Percentiles rank a stretch among this genome's conserved stretches.
phyloP scores from a whole-genome alignment of 2,113 vertebrate genomes.

The Oenanthe oenanthe region DNA sequence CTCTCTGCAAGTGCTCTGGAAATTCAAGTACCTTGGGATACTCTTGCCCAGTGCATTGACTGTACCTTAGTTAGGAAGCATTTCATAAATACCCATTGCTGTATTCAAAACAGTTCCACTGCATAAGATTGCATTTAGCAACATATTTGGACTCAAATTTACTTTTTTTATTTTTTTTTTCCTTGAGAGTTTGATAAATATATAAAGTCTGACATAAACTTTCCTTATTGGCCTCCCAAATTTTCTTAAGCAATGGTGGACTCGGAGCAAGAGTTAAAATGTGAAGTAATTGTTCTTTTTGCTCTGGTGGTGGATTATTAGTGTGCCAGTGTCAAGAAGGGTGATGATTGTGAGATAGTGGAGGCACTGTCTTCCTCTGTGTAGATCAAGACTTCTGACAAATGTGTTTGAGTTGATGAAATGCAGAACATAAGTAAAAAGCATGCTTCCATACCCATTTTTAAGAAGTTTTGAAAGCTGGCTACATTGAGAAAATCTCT shows the following conservation, averaged over 20 bases:
- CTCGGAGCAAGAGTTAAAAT: background rate
- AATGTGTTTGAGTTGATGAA: background rate
- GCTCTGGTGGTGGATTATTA: background rate
- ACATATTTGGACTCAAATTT: background rate
- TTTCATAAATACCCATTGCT: background rate
- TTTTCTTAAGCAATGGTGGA: background rate
- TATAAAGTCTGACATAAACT: background rate
- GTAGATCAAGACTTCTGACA: background rate
- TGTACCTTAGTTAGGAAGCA: background rate
- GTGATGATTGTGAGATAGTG: background rate
- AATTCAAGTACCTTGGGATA: background rate
- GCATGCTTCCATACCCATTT: background rate
- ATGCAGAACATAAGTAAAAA: background rate
- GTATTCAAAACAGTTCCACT: background rate
- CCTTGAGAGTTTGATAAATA: background rate
- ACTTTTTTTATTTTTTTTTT: background rate
- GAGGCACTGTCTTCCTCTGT: background rate
- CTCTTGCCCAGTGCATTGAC: background rate
- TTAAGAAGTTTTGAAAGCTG: background rate
- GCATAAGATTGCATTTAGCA: background rate
- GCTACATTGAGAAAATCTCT: background rate
- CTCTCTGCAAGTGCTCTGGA: background rate
- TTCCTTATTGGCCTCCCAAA: background rate
- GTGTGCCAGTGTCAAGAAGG: background rate
- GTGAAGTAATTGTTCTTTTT: fast-evolving